Percentiles rank a stretch among this genome's conserved stretches.
Evolutionary conservation across 2,113 vertebrate species (phyloP).

Genomic region (Glareola pratincola): DNA sequence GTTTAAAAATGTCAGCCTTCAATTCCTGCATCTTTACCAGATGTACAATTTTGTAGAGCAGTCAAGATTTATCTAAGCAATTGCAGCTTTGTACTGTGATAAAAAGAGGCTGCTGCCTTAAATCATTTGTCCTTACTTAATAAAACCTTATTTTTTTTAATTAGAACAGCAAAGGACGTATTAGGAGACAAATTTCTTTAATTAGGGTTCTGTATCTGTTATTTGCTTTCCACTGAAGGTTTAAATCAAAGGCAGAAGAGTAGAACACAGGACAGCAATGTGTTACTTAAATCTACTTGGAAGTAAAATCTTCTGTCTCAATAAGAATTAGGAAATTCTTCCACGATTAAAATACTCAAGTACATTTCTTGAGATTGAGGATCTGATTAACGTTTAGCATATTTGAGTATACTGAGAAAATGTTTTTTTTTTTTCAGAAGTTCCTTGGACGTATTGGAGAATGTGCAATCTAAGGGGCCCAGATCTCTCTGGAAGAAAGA

Average conservation of each 20-base stretch:
- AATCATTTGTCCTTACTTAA: background rate
- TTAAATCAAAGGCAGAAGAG: slow-evolving; percentile 1
- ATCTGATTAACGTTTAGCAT: background rate
- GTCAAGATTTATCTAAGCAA: background rate
- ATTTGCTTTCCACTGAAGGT: background rate
- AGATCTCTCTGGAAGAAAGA: background rate
- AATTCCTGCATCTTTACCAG: background rate
- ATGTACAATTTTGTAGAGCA: background rate
- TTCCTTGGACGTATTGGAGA: background rate
- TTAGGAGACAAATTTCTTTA: slow-evolving; percentile 7
- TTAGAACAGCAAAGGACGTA: background rate
- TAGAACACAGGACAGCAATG: background rate
- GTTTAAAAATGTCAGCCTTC: slow-evolving; percentile 28
- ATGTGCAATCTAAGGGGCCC: background rate
- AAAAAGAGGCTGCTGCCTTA: background rate
- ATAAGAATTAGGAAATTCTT: background rate
- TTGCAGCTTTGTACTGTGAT: background rate
- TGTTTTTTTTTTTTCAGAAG: background rate
- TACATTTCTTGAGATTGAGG: background rate
- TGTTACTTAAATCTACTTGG: background rate
- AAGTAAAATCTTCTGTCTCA: background rate
- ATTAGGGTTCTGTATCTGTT: background rate
- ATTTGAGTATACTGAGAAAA: background rate
- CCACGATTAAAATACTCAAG: background rate
- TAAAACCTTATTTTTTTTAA: background rate